Conservation (phyloP, 2,113 vertebrate genomes). For the Vulpes lagopus region DNA sequence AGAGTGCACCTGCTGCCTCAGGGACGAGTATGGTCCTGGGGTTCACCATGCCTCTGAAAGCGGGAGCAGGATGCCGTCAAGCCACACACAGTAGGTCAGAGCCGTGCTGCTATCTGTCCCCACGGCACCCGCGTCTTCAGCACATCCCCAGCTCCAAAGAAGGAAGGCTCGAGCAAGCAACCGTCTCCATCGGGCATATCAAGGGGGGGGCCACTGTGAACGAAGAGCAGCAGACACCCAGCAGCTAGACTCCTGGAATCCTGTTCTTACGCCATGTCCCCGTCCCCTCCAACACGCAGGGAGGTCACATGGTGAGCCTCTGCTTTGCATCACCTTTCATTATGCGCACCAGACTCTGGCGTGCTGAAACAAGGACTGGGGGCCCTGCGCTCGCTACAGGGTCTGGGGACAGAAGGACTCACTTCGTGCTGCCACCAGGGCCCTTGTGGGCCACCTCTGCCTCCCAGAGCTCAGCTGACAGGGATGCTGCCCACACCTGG, state of each 20-base stretch:
- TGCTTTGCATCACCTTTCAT: not conserved
- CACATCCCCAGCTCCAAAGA: accelerated
- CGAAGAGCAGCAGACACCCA: accelerated
- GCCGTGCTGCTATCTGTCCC: not conserved
- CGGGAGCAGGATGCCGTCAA: accelerated
- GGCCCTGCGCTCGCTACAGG: no score
- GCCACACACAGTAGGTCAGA: accelerated
- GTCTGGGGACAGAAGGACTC: accelerated
- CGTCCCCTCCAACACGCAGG: not conserved
- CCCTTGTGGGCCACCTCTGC: not conserved
- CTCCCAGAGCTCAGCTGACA: not conserved
- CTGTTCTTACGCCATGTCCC: not conserved
- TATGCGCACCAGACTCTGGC: not conserved
- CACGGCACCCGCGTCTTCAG: accelerated
- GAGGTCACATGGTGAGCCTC: not conserved
- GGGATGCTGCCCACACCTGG: no score
- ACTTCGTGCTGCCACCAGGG: not conserved
- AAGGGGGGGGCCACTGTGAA: accelerated
- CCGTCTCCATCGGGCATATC: accelerated
- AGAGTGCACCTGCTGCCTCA: no score
- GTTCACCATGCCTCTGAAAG: accelerated
- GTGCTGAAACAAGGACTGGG: not conserved
- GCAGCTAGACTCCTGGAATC: accelerated
- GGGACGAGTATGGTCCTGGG: no score
- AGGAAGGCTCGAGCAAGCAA: accelerated